These are phyloP conservation scores for Acanthococcus lagerstroemiae DNA, from an alignment of 2,888 invertebrate species.

Conservation along the genomic window DNA sequence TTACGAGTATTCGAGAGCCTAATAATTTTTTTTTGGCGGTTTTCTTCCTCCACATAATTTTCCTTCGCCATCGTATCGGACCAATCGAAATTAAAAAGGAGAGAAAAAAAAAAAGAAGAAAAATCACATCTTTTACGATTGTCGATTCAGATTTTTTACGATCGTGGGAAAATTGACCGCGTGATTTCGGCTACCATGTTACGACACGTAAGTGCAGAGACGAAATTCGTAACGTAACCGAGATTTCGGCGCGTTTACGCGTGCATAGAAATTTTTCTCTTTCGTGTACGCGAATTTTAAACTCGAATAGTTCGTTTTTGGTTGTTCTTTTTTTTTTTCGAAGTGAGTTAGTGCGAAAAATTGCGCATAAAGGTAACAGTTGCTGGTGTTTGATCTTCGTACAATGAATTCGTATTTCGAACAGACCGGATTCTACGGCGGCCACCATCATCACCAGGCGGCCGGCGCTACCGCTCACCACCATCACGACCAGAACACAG, in stretches of 20 bases:
- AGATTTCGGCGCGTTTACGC: no score
- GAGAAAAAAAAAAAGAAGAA: no score
- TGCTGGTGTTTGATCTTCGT: background rate
- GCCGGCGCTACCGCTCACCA: slow-evolving; percentile 52
- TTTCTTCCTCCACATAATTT: background rate
- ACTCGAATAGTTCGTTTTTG: background rate
- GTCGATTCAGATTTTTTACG: slow-evolving; percentile 6
- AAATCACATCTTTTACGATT: slow-evolving; percentile 10
- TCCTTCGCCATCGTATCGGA: background rate
- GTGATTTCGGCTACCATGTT: no score
- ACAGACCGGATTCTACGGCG: slow-evolving; percentile 89
- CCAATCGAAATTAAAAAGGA: no score
- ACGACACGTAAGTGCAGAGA: slow-evolving; percentile 11
- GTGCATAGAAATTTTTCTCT: no score
- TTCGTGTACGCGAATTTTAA: background rate
- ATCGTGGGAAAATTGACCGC: no score
- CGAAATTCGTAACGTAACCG: slow-evolving; percentile 27
- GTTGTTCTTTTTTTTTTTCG: background rate
- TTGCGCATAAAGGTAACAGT: background rate
- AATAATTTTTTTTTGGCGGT: slow-evolving; percentile 10
- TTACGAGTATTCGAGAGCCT: slow-evolving; percentile 21
- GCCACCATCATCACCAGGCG: slow-evolving; percentile 73
- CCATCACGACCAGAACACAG: slow-evolving; percentile 58
- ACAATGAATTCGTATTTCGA: slow-evolving; percentile 97
- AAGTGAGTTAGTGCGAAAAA: background rate